phyloP scores from a whole-genome alignment of 2,113 vertebrate genomes.

The Apus apus region DNA sequence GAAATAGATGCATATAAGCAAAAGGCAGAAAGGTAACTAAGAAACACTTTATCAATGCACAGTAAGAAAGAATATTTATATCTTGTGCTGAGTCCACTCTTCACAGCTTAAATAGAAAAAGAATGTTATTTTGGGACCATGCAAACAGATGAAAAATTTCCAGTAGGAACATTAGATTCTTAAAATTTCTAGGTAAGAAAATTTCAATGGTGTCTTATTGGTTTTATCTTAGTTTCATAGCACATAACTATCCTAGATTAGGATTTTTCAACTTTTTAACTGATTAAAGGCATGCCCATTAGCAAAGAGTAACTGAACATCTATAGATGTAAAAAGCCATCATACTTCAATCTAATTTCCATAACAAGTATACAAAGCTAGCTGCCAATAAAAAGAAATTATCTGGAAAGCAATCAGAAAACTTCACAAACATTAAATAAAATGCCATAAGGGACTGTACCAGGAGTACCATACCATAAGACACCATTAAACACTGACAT shows the following conservation, averaged over 20 bases:
- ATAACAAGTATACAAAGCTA: background rate
- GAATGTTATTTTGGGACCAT: background rate
- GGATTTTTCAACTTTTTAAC: background rate
- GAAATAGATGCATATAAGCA: background rate
- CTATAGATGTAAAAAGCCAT: background rate
- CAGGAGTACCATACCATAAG: constrained; percentile 54
- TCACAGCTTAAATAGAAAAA: background rate
- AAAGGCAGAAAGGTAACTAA: background rate
- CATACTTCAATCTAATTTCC: background rate
- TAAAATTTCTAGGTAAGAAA: background rate
- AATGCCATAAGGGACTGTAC: constrained; percentile 46
- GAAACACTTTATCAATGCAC: background rate
- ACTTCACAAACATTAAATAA: constrained; percentile 48
- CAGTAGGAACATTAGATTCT: background rate
- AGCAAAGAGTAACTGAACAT: background rate
- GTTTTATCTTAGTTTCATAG: background rate
- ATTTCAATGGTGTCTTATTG: background rate
- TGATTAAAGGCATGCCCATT: background rate
- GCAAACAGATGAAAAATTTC: background rate
- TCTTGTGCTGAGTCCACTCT: background rate
- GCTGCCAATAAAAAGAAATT: constrained; percentile 51
- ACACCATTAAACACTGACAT: constrained; percentile 50
- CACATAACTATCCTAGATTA: background rate
- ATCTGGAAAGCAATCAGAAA: constrained; percentile 42
- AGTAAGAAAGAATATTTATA: background rate